Evolutionary conservation across 92 coral and sea anemone genomes (phyloP).

Genomic region (Porites rus): DNA sequence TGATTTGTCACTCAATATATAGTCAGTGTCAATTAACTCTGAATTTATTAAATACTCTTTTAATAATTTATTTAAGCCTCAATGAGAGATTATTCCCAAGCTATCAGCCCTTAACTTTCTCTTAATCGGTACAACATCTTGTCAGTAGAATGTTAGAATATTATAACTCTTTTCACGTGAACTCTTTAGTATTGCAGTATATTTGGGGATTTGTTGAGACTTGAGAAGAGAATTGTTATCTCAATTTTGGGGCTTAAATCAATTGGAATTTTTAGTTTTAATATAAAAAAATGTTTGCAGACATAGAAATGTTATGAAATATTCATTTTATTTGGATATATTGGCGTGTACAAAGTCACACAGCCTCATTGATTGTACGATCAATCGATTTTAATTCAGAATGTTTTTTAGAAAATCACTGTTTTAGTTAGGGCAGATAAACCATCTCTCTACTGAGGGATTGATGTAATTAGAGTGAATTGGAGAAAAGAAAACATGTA

Average conservation of each 20-base stretch:
- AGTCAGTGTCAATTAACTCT: too few species aligned
- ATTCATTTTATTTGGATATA: slow-evolving; percentile 48
- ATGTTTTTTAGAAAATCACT: slow-evolving; percentile 11
- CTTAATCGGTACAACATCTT: too few species aligned
- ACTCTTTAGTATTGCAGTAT: background rate
- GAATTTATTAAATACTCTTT: too few species aligned
- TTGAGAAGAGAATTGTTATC: background rate
- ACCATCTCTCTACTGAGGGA: background rate
- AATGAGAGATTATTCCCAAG: too few species aligned
- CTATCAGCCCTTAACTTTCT: too few species aligned
- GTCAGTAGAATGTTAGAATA: too few species aligned
- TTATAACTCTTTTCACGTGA: too few species aligned
- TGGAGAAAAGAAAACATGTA: background rate
- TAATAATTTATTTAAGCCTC: too few species aligned
- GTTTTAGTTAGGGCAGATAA: slow-evolving; percentile 14
- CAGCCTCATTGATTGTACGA: slow-evolving; percentile 33
- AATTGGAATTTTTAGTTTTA: background rate
- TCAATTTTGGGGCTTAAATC: background rate
- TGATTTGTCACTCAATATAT: background rate
- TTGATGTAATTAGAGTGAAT: slow-evolving; percentile 31
- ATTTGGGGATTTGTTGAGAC: background rate
- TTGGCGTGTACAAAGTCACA: background rate
- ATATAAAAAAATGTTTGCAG: background rate
- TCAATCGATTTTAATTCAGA: slow-evolving; percentile 16
- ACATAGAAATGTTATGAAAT: slow-evolving; percentile 5